Percentiles rank a stretch among this genome's conserved stretches.
phyloP scores from a whole-genome alignment of 2,797 vertebrate species.

The Sebastes hubbsi region DNA sequence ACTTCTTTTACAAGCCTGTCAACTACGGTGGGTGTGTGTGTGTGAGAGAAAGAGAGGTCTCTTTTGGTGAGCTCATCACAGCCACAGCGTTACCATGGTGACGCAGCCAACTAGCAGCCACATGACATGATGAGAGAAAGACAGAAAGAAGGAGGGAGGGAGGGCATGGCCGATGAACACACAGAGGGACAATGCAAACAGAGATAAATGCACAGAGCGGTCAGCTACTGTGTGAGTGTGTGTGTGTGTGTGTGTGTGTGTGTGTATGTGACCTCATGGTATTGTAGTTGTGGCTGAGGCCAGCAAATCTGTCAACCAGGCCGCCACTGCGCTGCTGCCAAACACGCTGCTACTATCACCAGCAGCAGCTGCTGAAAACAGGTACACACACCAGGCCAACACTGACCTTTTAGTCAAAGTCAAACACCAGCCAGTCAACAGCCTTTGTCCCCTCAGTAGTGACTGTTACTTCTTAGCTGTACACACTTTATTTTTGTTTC shows the following conservation, averaged over 20 bases:
- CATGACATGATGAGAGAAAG: conserved; percentile 45
- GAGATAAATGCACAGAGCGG: conserved; percentile 38
- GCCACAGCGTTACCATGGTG: conserved; percentile 56
- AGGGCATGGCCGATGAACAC: conserved; percentile 24
- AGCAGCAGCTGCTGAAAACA: conserved; percentile 28
- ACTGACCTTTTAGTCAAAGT: conserved; percentile 34
- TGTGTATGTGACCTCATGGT: conserved; percentile 20
- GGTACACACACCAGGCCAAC: not conserved
- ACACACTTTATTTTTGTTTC: not conserved
- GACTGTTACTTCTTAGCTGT: not conserved
- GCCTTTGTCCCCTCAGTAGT: not conserved
- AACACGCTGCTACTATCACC: conserved; percentile 23
- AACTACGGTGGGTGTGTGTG: not conserved
- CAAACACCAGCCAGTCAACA: conserved; percentile 12
- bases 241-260: not conserved
- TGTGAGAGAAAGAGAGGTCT: not conserved
- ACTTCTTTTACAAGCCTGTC: conserved; percentile 2
- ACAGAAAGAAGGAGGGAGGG: not conserved
- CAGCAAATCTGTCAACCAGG: conserved; percentile 54
- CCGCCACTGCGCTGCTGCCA: conserved; percentile 18
- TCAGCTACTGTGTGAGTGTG: not conserved
- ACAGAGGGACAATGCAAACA: conserved; percentile 54
- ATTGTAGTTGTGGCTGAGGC: conserved; percentile 61
- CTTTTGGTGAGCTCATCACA: conserved; percentile 43
- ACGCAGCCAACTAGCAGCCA: conserved; percentile 30